Evolutionary conservation across 64 coral and sea anemone genomes (phyloP), one percentile per base, ranked within the genome.

Genomic region (Pocillopora damicornis): DNA sequence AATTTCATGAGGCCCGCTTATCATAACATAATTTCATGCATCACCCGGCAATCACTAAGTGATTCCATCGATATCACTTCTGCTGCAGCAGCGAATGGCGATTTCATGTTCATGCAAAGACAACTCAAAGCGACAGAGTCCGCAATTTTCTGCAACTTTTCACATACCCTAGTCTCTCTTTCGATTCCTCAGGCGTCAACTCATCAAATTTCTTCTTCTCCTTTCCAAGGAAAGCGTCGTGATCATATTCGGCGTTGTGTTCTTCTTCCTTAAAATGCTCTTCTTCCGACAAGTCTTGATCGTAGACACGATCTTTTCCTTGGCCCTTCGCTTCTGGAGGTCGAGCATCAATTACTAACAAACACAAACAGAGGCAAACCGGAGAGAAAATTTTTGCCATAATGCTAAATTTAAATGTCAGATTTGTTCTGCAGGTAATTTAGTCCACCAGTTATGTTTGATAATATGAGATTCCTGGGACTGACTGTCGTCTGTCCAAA

Each of bases 201-300:
- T 99, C 88, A 79, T 99, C 97, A 91, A 95, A 99, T 79, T 93
- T 99, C 74, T 90, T 92, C 77, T 99, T 99, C 18, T 99, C 97
- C 25, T 93, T 86, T 25, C 97, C 97, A 13, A 99, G 89, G 59
- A 99, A 99, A 57, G 97, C 97, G 81, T 99, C 97, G 20, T 99
- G 97, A 77, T 99, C 97, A 38, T 95, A 99, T 72, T 99, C 97
- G 9, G 83, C 22, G 84, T 92, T 99, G 56, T 95, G 97, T 13
- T 90, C 90, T 36, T 87, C 90, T 9, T 60, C 86, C 4, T 80
- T 78, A 26, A 87, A 91, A 77, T 91, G 90, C 20, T 91, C 90
- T 75, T 91, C 83, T 5, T 86, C 83, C n/a, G 90, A 91, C 18
- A 91, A 61, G 35, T 91, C 85, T 42, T 85, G 59, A n/a, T 91